Conservation (phyloP, 2,797 vertebrate species). For the Labroides dimidiatus region DNA sequence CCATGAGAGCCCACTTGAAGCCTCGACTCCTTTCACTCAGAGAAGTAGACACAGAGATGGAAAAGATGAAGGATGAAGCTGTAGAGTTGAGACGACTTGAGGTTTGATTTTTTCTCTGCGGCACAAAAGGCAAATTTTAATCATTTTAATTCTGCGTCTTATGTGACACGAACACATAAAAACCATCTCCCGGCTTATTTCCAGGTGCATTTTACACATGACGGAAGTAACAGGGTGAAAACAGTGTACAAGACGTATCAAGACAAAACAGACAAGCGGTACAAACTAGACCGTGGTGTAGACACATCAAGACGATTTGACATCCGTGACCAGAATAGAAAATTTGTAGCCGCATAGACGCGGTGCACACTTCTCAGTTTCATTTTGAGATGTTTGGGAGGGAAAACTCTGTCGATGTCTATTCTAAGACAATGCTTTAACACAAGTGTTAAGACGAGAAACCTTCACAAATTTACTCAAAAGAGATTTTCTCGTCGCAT, state of each 20-base stretch:
- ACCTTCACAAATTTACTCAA: too few species aligned
- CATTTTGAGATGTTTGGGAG: too few species aligned
- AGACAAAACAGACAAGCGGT: not conserved
- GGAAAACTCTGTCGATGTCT: too few species aligned
- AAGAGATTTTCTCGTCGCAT: too few species aligned
- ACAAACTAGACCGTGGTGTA: not conserved
- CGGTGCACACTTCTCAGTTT: too few species aligned
- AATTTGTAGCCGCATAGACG: not conserved
- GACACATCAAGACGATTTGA: not conserved
- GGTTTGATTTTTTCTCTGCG: not conserved
- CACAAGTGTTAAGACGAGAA: too few species aligned
- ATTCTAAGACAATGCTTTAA: too few species aligned
- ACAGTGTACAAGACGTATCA: not conserved
- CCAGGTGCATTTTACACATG: not conserved
- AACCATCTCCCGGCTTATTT: not conserved
- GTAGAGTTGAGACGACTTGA: not conserved
- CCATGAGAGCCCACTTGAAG: conserved; percentile 23
- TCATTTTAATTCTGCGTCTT: not conserved
- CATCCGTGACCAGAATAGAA: not conserved
- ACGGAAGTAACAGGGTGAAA: not conserved
- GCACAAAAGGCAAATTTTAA: not conserved
- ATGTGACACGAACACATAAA: not conserved
- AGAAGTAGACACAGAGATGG: not conserved
- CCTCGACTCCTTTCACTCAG: not conserved
- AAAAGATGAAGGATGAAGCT: not conserved